phyloP scores from a whole-genome alignment of 2,113 vertebrate species.

The Gopherus flavomarginatus region DNA sequence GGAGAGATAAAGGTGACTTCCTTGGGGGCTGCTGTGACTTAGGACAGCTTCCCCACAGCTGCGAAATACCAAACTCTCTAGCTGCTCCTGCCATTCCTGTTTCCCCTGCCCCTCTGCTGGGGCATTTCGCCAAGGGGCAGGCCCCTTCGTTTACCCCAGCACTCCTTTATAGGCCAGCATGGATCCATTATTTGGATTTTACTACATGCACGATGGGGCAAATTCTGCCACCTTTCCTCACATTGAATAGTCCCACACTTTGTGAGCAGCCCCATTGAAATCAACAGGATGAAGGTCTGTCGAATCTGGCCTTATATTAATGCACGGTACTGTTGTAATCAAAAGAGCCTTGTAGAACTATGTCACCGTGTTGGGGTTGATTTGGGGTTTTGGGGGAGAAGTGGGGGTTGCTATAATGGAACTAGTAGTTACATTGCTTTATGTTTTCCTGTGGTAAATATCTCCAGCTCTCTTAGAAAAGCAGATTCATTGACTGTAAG shows the following conservation, averaged over 20 bases:
- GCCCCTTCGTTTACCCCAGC: not conserved
- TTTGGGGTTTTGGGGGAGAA: not conserved
- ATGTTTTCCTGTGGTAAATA: not conserved
- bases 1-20: not conserved
- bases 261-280: not conserved
- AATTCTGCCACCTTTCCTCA: rapidly evolving
- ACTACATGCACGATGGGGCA: not conserved
- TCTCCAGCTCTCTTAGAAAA: constrained; percentile 16
- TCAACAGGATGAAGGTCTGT: not conserved
- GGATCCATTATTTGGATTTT: not conserved
- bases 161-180: not conserved
- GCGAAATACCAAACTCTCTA: not conserved
- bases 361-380: not conserved
- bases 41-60: not conserved
- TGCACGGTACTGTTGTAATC: not conserved
- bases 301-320: not conserved
- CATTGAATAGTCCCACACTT: rapidly evolving
- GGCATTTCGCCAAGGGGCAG: not conserved
- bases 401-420: not conserved
- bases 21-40: not conserved
- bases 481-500: not conserved
- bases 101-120: not conserved
- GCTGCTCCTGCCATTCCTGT: not conserved
- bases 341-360: not conserved
- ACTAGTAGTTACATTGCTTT: not conserved